A percentile compares a stretch with the other conserved stretches of the same genome.
phyloP scores from a whole-genome alignment of 2,113 vertebrate species.

The Pedionomus torquatus region DNA sequence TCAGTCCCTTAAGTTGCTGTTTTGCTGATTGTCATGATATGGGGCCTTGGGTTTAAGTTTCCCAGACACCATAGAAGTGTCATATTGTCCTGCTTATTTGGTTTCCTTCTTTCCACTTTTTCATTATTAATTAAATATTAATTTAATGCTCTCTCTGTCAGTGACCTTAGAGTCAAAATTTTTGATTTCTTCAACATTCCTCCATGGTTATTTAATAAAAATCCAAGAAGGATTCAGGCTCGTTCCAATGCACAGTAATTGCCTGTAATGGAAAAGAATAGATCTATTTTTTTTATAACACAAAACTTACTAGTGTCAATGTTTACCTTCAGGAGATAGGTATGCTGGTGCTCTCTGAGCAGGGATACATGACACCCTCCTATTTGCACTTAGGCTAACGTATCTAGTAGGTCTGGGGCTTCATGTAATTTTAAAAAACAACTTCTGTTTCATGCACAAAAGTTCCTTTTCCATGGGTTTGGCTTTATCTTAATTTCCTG shows the following conservation, averaged over 20 bases:
- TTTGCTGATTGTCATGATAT: not conserved
- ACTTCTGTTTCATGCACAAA: not conserved
- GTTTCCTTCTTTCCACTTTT: not conserved
- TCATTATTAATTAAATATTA: not conserved
- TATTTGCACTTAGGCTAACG: not conserved
- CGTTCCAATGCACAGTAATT: not conserved
- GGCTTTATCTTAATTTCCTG: not conserved
- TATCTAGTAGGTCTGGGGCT: not conserved
- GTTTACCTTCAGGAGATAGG: not conserved
- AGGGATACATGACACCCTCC: not conserved
- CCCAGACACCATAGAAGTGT: not conserved
- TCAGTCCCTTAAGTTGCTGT: not conserved
- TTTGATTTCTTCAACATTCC: not conserved
- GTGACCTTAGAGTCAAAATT: not conserved
- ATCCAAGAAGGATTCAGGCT: not conserved
- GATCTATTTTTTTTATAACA: not conserved
- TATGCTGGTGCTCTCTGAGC: not conserved
- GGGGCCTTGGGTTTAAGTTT: not conserved
- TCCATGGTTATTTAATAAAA: not conserved
- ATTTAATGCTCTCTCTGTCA: not conserved
- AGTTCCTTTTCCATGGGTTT: not conserved
- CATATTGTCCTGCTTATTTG: not conserved
- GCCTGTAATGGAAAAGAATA: not conserved
- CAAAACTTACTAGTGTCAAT: not conserved
- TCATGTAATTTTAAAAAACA: not conserved